Base-by-base conservation (phyloP, 2,113 vertebrate species). In the Thamnaconus septentrionalis region DNA sequence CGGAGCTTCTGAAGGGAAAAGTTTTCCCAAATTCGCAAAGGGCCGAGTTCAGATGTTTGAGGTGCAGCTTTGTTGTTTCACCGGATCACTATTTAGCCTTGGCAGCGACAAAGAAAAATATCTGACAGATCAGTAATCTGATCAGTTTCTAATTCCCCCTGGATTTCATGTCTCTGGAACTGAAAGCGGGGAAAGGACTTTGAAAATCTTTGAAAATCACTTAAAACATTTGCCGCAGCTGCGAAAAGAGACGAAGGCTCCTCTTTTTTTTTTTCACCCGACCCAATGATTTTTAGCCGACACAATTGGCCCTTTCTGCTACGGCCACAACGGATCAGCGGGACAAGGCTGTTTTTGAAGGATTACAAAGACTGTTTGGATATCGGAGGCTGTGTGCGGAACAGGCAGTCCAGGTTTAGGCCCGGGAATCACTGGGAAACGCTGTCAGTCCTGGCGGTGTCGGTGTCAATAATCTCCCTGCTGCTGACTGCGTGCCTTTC, bases 401-500 rank as follows among this genome's bases (percentile, higher is more conserved):
- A 59, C 66, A 53, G 61, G 31, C 45, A 18, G 60, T 2, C 7
- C 64, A 60, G 72, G 75, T 72, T 31, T 4, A 54, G 67, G 47
- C 52, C 4, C 3, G 59, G 69, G 72, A 69, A 55, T 56, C 4
- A 46, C 9, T 40, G n/a, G 18, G 66, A 76, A 75, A 66, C 42
- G 31, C 69, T 59, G 66, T 78, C 67, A 50, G 58, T 75, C 47
- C 71, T 18, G 31, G 49, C 5, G 59, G 72, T 62, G 67, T 75
- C 5, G 45, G 76, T 87, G 80, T 91, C 85, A 76, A 69, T 84
- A 88, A 73, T 83, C 81, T 84, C 59, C 56, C 62, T 56, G 69
- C 76, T 89, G 90, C 85, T 89, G 86, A 92, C 82, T 54, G 53
- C 3, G 48, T 3, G 55, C 45, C 82, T 78, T 79, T 66, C 61